Percentiles rank a stretch among this genome's conserved stretches.
Conservation (phyloP, 2,797 vertebrate species). For the Carapus acus region DNA sequence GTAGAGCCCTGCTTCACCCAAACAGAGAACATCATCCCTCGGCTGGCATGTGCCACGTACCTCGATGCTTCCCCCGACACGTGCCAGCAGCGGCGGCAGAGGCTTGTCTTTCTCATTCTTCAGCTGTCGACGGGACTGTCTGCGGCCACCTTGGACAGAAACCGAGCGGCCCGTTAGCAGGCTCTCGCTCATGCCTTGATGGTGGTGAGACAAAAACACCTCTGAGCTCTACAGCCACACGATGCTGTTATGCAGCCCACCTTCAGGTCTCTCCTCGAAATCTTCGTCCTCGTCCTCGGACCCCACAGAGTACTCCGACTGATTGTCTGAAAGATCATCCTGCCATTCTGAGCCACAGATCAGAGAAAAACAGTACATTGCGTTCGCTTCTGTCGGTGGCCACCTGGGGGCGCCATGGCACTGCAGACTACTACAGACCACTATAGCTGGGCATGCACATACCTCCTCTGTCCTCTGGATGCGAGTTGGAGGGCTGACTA, state of each 20-base stretch:
- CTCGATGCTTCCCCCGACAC: slow-evolving; percentile 96
- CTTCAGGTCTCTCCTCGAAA: slow-evolving; percentile 96
- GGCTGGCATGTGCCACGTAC: no score
- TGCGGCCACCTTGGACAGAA: slow-evolving; percentile 78
- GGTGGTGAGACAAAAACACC: no score
- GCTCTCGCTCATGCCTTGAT: background rate
- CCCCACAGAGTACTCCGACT: slow-evolving; percentile 97
- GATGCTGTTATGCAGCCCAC: slow-evolving; percentile 46
- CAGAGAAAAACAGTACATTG: slow-evolving; percentile 72
- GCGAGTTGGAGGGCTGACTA: slow-evolving; percentile 35
- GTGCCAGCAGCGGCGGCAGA: slow-evolving; percentile 88
- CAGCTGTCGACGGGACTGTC: slow-evolving; percentile 91
- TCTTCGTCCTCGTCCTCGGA: slow-evolving; percentile 99
- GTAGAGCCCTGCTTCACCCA: no score
- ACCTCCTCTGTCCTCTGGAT: slow-evolving; percentile 26
- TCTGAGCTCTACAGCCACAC: no score
- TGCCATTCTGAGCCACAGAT: slow-evolving; percentile 90
- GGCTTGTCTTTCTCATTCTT: slow-evolving; percentile 95
- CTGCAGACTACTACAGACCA: slow-evolving; percentile 66
- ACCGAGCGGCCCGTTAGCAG: background rate
- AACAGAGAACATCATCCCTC: no score
- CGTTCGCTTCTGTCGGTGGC: slow-evolving; percentile 63
- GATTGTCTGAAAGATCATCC: slow-evolving; percentile 97
- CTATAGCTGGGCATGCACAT: slow-evolving; percentile 45
- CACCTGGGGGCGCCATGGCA: slow-evolving; percentile 65